phyloP scores from a whole-genome alignment of 2,113 vertebrate genomes.

The Trematocara nigrifrons region DNA sequence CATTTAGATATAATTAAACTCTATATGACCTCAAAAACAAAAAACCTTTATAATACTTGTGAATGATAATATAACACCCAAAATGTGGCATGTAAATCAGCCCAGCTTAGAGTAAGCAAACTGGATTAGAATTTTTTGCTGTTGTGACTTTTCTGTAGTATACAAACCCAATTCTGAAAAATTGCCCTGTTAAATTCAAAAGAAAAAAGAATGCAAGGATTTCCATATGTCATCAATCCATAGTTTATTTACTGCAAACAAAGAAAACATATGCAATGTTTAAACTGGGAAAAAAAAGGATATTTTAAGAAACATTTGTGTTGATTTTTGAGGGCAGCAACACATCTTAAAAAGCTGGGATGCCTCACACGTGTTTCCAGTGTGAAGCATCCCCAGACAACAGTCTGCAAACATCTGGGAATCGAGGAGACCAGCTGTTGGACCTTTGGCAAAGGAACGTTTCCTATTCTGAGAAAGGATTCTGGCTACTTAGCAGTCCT shows the following conservation, averaged over 20 bases:
- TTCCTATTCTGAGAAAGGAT: neutral
- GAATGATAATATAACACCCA: neutral
- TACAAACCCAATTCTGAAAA: neutral
- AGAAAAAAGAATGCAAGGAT: neutral
- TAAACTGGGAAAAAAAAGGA: neutral
- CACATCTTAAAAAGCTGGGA: neutral
- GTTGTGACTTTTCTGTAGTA: neutral
- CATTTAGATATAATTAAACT: neutral
- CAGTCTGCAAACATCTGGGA: neutral
- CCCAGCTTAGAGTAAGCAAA: neutral
- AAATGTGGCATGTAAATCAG: neutral
- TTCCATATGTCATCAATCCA: neutral
- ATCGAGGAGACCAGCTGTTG: neutral
- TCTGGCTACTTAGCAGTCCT: neutral
- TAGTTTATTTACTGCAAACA: neutral
- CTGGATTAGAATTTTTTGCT: neutral
- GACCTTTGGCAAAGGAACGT: neutral
- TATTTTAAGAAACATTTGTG: neutral
- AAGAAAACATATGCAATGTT: neutral
- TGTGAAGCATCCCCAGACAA: neutral
- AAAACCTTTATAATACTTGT: neutral
- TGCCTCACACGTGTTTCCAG: rapidly evolving
- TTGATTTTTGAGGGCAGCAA: neutral
- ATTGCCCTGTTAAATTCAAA: neutral
- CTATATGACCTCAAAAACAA: neutral